Evolutionary conservation across 2,113 vertebrate genomes (phyloP).

Genomic region (Hepsetus odoe): DNA sequence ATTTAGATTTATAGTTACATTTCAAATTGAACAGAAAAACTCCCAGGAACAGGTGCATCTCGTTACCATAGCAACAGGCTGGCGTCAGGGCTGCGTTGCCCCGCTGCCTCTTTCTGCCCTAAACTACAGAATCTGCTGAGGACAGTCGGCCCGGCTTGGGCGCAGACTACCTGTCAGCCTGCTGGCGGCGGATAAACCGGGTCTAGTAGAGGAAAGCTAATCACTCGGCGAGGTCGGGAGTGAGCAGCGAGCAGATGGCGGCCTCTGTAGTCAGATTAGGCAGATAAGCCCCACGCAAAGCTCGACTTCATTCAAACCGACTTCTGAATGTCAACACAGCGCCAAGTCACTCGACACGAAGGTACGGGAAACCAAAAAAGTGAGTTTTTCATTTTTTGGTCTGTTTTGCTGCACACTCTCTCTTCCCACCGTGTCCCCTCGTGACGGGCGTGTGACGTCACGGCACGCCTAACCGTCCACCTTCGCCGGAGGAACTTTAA

Average conservation of each 20-base stretch:
- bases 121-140: not conserved
- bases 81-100: slow-evolving; percentile 35
- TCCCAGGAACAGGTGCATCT: slow-evolving; percentile 62
- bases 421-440: no score
- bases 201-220: not conserved
- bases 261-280: slow-evolving; percentile 81
- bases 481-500: no score
- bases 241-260: slow-evolving; percentile 78
- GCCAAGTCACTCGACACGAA: not conserved
- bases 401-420: not conserved
- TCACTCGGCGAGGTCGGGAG: not conserved
- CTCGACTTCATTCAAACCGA: not conserved
- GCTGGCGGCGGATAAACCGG: not conserved
- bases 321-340: not conserved
- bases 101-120: not conserved
- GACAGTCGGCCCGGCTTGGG: not conserved
- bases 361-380: not conserved
- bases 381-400: slow-evolving; percentile 23
- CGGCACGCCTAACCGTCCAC: no score
- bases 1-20: no score
- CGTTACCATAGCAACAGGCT: slow-evolving; percentile 75
- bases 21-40: no score
- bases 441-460: no score
- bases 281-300: slow-evolving; percentile 71
- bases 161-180: not conserved